These are phyloP conservation scores for Microchrysa polita DNA, from an alignment of 2,888 invertebrate species.

Conservation along the genomic window DNA sequence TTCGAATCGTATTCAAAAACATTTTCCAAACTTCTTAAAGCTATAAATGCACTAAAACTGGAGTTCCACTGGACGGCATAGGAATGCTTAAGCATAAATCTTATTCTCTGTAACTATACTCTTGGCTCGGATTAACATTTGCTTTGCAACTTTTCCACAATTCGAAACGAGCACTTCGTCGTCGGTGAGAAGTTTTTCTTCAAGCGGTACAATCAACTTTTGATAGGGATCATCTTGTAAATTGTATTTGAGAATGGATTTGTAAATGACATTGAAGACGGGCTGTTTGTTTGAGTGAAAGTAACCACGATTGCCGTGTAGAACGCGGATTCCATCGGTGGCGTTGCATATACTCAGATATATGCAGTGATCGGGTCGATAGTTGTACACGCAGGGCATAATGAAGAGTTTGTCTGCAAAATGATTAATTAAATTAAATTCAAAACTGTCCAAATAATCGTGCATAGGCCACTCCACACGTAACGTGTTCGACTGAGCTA, in stretches of 20 bases:
- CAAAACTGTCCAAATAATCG: no score
- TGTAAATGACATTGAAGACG: conserved; percentile 78
- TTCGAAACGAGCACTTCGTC: conserved; percentile 69
- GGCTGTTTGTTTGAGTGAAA: conserved; percentile 90
- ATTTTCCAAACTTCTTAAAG: no score
- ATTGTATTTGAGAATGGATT: conserved; percentile 68
- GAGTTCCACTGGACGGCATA: neutral
- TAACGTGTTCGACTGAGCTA: conserved; percentile 54
- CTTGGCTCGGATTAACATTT: conserved; percentile 66
- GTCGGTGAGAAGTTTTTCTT: conserved; percentile 63
- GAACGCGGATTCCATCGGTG: conserved; percentile 75
- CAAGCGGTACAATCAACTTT: conserved; percentile 68
- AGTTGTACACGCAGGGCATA: conserved; percentile 89
- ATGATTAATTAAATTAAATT: no score
- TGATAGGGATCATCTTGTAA: conserved; percentile 73
- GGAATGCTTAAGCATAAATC: neutral
- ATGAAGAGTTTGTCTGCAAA: conserved; percentile 78
- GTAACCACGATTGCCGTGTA: conserved; percentile 89
- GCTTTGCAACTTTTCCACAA: conserved; percentile 71
- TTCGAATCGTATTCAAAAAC: no score
- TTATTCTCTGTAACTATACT: conserved; percentile 57
- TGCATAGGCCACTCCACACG: no score
- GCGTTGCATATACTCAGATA: conserved; percentile 86
- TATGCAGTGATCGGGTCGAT: conserved; percentile 95
- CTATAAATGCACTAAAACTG: no score